Evolutionary conservation across 2,113 vertebrate species (phyloP), one percentile per base, ranked within the genome.

Genomic region (Halichoeres trimaculatus): DNA sequence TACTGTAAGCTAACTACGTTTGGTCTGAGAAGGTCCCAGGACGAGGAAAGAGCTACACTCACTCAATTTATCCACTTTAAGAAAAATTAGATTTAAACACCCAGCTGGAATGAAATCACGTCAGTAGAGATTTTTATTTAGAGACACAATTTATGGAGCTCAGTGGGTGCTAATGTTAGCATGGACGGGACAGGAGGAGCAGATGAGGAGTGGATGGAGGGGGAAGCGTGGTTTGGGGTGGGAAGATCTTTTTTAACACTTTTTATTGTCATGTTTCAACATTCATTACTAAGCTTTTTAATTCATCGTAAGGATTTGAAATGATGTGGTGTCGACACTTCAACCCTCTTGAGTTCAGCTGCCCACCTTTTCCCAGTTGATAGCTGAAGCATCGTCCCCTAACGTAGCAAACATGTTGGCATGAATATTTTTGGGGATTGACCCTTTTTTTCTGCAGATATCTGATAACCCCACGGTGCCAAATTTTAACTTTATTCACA

Each of bases 111-210:
- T 63, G 12, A 66, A 64, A 64, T 74, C 13, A 58, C 14, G 50
- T 54, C 41, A 68, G 26, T 26, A 50, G 19, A 45, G 66, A 3
- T 20, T n/a, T 4, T 65, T 57, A 19, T 35, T 63, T 57, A 61
- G 45, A 47, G 30, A 62, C 40, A 13, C 38, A 23, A 47, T 62
- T n/a, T 43, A 19, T 70, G 56, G 63, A 68, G 35, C 23, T 47
- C n/a, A 24, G 73, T 70, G 81, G 14, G 43, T 9, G 17, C 5
- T 63, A 72, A 81, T 59, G 43, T 57, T 55, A 78, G 22, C 77
- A 78, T 38, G 36, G 54, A 50, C 50, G 9, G 60, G 12, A 53
- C 36, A 26, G 47, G 47, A 62, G 35, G 38, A 52, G 51, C 53
- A 61, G 30, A 52, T 43, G 30, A 64, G 41, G 45, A 60, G 24